These are phyloP conservation scores for Luffia ferchaultella DNA, from an alignment of 2,888 invertebrate species.

Conservation along the genomic window DNA sequence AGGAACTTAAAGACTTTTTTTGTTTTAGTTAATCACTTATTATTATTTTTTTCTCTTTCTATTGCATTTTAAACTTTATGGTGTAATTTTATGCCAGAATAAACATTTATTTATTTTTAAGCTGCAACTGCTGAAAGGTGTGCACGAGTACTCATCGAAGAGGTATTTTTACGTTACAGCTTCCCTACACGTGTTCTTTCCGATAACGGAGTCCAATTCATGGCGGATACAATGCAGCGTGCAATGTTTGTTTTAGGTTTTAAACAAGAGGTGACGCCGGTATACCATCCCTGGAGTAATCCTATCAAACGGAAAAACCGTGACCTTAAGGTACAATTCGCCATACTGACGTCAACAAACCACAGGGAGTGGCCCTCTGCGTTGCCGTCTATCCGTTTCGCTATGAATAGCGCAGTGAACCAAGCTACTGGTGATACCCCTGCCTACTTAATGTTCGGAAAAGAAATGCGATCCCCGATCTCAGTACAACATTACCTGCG, in stretches of 20 bases:
- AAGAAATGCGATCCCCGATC: conserved; percentile 16
- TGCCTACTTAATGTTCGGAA: conserved; percentile 19
- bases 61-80: no score
- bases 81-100: no score
- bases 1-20: no score
- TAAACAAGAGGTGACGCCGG: conserved; percentile 19
- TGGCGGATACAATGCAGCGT: conserved; percentile 27
- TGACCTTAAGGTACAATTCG: conserved; percentile 16
- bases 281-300: conserved; percentile 24
- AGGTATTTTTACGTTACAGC: conserved; percentile 28
- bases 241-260: conserved; percentile 16
- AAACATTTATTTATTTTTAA: no score
- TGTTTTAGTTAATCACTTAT: no score
- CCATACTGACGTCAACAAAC: conserved; percentile 10
- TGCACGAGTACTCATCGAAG: conserved; percentile 20
- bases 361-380: conserved; percentile 23
- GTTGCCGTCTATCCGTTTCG: conserved; percentile 28
- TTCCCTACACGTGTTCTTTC: conserved; percentile 23
- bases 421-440: conserved; percentile 13
- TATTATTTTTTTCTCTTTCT: no score
- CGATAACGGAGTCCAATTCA: conserved; percentile 30
- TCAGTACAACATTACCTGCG: no score
- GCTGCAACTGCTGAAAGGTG: conserved; percentile 19
- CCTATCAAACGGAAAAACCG: conserved; percentile 15
- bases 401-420: conserved; percentile 27